Percentiles rank a stretch among this genome's conserved stretches.
Evolutionary conservation across 2,113 vertebrate genomes (phyloP).

Genomic region (Anoura caudifer): DNA sequence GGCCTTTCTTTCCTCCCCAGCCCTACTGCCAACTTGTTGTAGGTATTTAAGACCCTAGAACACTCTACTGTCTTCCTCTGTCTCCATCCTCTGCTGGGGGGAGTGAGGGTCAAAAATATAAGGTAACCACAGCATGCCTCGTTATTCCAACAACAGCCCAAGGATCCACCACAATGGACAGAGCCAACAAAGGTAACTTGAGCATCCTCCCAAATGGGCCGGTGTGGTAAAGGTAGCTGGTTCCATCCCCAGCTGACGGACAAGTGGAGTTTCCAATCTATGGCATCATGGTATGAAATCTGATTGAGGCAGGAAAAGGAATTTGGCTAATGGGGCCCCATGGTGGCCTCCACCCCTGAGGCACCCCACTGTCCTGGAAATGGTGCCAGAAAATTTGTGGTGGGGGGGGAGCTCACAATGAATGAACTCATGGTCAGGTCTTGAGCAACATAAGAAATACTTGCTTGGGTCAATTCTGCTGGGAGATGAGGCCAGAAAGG

Average conservation of each 20-base stretch:
- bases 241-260: background rate
- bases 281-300: background rate
- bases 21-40: conserved; percentile 1
- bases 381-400: background rate
- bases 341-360: no score
- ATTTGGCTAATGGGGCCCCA: background rate
- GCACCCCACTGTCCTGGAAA: background rate
- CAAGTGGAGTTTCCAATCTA: background rate
- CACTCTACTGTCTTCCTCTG: conserved; percentile 20
- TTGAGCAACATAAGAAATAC: background rate
- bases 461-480: background rate
- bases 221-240: background rate
- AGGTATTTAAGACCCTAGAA: conserved; percentile 52
- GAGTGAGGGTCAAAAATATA: conserved; percentile 80
- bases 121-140: conserved; percentile 84
- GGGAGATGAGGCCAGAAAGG: background rate
- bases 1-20: background rate
- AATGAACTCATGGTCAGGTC: background rate
- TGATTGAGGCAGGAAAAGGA: background rate
- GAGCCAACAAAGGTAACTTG: conserved; percentile 78
- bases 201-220: conserved; percentile 75
- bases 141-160: conserved; percentile 86
- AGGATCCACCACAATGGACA: conserved; percentile 75
- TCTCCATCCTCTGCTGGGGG: conserved; percentile 78
- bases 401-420: background rate